These are phyloP conservation scores for Cettia cetti DNA, from an alignment of 2,113 vertebrate genomes.

Conservation along the genomic window DNA sequence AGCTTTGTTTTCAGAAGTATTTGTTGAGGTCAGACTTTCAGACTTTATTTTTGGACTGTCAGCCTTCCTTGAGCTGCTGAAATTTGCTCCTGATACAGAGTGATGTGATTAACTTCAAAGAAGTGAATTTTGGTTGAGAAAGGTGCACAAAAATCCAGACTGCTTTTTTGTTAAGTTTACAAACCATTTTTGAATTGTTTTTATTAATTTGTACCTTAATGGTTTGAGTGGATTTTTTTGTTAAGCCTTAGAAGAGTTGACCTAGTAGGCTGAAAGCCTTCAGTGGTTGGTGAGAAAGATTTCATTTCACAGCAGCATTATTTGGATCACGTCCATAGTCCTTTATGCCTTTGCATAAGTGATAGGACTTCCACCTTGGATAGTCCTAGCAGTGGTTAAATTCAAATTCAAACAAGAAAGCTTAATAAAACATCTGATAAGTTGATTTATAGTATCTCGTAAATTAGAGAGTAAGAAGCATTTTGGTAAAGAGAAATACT, in stretches of 20 bases:
- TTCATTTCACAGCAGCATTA: background rate
- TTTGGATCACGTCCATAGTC: background rate
- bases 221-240: background rate
- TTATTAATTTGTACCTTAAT: background rate
- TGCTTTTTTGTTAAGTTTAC: background rate
- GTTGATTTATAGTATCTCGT: slow-evolving; percentile 23
- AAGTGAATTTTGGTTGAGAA: background rate
- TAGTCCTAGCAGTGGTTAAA: background rate
- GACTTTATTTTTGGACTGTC: background rate
- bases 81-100: fast-evolving
- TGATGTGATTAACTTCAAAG: background rate
- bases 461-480: slow-evolving; percentile 23
- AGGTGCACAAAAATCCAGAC: background rate
- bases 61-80: background rate
- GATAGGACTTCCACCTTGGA: background rate
- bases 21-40: background rate
- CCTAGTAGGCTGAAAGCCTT: background rate
- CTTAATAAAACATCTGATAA: background rate
- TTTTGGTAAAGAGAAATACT: slow-evolving; percentile 31
- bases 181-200: background rate
- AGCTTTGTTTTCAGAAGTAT: background rate
- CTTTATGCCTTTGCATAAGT: background rate
- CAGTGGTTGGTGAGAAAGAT: background rate
- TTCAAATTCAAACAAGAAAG: slow-evolving; percentile 17
- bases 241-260: background rate